Percentiles rank a stretch among this genome's conserved stretches.
These are phyloP conservation scores for Gryllus longicercus DNA, from an alignment of 2,888 invertebrate species.

Conservation along the genomic window DNA sequence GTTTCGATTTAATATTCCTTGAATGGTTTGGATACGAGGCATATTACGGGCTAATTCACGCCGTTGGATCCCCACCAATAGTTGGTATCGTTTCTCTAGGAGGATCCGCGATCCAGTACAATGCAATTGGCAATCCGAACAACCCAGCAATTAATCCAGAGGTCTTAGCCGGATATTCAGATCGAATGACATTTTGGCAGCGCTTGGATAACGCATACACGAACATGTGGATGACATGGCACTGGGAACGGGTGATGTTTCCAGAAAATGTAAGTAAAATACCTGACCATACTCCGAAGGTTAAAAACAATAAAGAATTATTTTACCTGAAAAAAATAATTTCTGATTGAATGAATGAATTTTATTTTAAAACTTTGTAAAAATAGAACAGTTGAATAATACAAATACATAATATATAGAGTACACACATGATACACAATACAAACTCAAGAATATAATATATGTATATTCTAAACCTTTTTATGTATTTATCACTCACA, in stretches of 20 bases:
- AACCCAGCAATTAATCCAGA: slow-evolving; percentile 45
- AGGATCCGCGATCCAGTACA: slow-evolving; percentile 41
- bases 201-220: slow-evolving; percentile 38
- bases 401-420: too few relatives aligned
- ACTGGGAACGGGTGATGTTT: background rate
- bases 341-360: too few relatives aligned
- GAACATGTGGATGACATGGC: background rate
- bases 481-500: too few relatives aligned
- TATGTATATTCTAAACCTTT: too few relatives aligned
- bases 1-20: slow-evolving; percentile 57
- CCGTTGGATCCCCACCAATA: slow-evolving; percentile 48
- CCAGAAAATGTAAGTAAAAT: background rate
- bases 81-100: slow-evolving; percentile 48
- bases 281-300: too few relatives aligned
- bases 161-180: slow-evolving; percentile 40
- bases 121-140: slow-evolving; percentile 43
- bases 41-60: slow-evolving; percentile 31
- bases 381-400: too few relatives aligned
- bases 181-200: slow-evolving; percentile 41
- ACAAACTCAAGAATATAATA: too few relatives aligned
- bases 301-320: too few relatives aligned
- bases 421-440: too few relatives aligned
- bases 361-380: too few relatives aligned
- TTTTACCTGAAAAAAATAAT: too few relatives aligned
- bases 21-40: slow-evolving; percentile 49